Percentiles rank a stretch among this genome's conserved stretches.
Evolutionary conservation across 2,888 invertebrate species (phyloP).

Genomic region (Phorcus lineatus): DNA sequence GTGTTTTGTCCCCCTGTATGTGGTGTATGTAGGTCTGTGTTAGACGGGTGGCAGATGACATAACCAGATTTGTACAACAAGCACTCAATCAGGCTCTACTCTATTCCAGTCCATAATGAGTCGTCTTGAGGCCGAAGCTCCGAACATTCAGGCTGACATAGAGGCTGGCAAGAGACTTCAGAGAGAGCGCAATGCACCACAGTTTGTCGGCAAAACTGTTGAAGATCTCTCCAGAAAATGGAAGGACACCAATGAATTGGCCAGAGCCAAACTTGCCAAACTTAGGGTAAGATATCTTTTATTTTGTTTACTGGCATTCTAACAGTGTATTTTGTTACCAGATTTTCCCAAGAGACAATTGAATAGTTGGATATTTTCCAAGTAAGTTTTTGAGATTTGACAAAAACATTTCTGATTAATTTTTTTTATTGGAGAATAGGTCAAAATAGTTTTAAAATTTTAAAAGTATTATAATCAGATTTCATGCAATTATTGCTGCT

Average conservation of each 20-base stretch:
- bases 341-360: no score
- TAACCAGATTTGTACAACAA: neutral
- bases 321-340: no score
- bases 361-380: no score
- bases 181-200: conserved; percentile 89
- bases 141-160: conserved; percentile 84
- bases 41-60: neutral
- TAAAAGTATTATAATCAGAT: no score
- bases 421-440: no score
- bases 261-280: conserved; percentile 87
- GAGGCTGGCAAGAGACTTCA: conserved; percentile 92
- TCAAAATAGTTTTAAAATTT: no score
- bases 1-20: neutral
- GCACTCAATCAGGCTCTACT: neutral
- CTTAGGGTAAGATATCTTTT: conserved; percentile 77
- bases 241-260: conserved; percentile 90
- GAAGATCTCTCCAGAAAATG: conserved; percentile 90
- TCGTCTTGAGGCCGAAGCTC: conserved; percentile 62
- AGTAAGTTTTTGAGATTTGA: no score
- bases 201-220: conserved; percentile 89
- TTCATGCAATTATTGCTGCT: no score
- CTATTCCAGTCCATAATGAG: conserved; percentile 50
- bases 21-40: neutral
- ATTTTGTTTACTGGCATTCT: no score
- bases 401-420: no score